Percentiles rank a stretch among this genome's conserved stretches.
Conservation (phyloP, 64 coral and sea anemone species). For the Acropora yongei region DNA sequence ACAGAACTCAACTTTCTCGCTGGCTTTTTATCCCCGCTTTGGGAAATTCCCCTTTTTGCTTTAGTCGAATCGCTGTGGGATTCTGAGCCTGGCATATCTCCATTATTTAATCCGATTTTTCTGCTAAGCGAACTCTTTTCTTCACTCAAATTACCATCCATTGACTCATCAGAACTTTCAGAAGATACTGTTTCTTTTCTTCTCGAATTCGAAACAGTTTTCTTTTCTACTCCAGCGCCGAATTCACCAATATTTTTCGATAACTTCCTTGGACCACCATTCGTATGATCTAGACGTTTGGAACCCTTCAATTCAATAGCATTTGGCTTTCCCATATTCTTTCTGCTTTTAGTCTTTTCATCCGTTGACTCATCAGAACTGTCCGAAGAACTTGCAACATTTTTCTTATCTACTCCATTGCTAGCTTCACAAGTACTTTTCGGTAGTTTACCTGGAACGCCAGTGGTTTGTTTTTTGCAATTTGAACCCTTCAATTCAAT, state of each 20-base stretch:
- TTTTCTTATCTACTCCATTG: neutral
- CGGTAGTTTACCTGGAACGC: neutral
- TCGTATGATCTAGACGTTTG: neutral
- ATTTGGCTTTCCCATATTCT: neutral
- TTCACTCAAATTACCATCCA: neutral
- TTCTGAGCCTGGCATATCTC: neutral
- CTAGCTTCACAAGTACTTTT: neutral
- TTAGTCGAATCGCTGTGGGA: neutral
- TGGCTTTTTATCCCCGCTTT: neutral
- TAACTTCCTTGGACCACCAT: neutral
- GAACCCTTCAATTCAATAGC: neutral
- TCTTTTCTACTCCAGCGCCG: neutral
- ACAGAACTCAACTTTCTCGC: neutral
- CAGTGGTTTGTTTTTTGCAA: neutral
- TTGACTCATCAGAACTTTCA: neutral
- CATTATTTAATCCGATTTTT: neutral
- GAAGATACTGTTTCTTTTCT: neutral
- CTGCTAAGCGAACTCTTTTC: neutral
- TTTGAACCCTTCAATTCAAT: neutral
- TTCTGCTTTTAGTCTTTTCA: neutral
- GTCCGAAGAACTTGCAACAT: neutral
- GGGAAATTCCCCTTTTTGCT: neutral
- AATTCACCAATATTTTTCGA: neutral
- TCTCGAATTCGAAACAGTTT: neutral
- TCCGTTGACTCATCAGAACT: neutral